These are phyloP conservation scores for Melanotaenia pygmaea DNA, from an alignment of 2,797 vertebrate genomes.

Conservation along the genomic window DNA sequence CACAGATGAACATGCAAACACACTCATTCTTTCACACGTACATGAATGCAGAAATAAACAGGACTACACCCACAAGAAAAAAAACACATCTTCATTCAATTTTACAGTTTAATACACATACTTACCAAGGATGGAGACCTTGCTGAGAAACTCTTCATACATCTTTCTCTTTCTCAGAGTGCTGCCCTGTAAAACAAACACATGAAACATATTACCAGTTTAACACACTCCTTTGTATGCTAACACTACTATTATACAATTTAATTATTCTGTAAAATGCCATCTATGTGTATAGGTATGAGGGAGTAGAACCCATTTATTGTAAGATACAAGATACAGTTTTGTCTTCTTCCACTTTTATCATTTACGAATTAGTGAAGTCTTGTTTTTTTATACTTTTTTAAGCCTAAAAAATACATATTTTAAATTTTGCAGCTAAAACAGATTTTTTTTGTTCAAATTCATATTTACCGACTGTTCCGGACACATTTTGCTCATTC, in stretches of 20 bases:
- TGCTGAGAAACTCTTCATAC: conserved; percentile 97
- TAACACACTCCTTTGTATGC: not conserved
- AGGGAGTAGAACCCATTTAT: conserved; percentile 3
- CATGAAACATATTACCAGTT: conserved; percentile 23
- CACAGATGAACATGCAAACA: conserved; percentile 27
- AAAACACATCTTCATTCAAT: not conserved
- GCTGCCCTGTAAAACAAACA: conserved; percentile 87
- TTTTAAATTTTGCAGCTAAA: conserved; percentile 6
- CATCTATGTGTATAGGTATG: not conserved
- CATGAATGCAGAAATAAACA: conserved; percentile 12
- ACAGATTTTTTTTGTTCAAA: not conserved
- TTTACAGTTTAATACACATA: conserved; percentile 8
- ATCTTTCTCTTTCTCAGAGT: conserved; percentile 96
- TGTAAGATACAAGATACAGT: not conserved
- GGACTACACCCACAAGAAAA: conserved; percentile 32
- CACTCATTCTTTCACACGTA: conserved; percentile 18
- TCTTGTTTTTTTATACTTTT: not conserved
- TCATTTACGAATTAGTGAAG: not conserved
- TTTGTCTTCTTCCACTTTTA: conserved; percentile 8
- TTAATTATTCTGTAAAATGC: conserved; percentile 1
- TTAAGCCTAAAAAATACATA: too few species aligned
- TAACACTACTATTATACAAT: not conserved
- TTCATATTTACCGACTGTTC: not conserved
- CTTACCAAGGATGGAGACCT: conserved; percentile 96
- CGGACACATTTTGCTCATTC: conserved; percentile 5